A percentile compares a stretch with the other conserved stretches of the same genome.
Conservation (phyloP, 1,140 invertebrate species). For the Aphelinus certus region DNA sequence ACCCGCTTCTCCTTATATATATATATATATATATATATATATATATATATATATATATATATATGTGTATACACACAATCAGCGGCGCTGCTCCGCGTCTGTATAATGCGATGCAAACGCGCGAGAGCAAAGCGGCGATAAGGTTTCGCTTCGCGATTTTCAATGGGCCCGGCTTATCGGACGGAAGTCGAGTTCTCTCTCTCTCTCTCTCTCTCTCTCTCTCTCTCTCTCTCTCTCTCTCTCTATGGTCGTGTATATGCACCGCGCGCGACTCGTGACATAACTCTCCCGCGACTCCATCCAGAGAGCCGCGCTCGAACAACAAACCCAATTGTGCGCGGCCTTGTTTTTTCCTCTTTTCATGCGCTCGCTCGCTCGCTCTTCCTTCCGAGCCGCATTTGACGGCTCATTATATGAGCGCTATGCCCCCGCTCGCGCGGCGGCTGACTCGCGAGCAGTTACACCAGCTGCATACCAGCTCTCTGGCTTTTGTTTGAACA, state of each 20-base stretch:
- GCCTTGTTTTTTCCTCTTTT: not conserved
- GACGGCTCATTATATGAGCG: conserved; percentile 3
- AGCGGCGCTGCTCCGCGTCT: too few species aligned
- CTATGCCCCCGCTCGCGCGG: not conserved
- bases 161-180: conserved; percentile 6
- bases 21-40: not conserved
- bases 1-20: not conserved
- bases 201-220: not conserved
- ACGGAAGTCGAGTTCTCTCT: conserved; percentile 20
- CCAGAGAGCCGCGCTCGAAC: conserved; percentile 7
- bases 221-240: conserved; percentile 1
- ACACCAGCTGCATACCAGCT: too few species aligned
- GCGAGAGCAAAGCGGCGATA: conserved; percentile 1
- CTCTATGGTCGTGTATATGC: not conserved
- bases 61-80: too few species aligned
- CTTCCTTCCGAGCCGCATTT: not conserved
- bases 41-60: conserved; percentile 5
- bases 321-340: conserved; percentile 30
- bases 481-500: too few species aligned
- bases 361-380: too few species aligned
- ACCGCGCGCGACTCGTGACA: conserved; percentile 11
- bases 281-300: not conserved
- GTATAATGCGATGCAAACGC: not conserved
- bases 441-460: too few species aligned
- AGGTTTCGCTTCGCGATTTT: conserved; percentile 15